Percentiles rank a stretch among this genome's conserved stretches.
Conservation (phyloP, 2,113 vertebrate species). For the Trogon melanurus region DNA sequence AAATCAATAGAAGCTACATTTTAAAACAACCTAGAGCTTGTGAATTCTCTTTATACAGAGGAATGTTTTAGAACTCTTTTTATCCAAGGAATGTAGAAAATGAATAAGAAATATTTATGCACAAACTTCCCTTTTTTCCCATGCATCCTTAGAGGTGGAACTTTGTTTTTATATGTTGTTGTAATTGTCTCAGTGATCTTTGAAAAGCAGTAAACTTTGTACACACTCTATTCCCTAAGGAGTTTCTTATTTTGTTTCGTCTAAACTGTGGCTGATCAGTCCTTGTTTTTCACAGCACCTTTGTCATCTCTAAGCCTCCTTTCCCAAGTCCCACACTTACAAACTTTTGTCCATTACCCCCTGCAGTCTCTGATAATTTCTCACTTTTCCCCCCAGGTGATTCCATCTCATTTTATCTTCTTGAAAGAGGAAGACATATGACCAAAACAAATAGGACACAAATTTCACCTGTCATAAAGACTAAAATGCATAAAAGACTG, state of each 20-base stretch:
- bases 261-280: background rate
- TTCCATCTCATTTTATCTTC: background rate
- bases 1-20: background rate
- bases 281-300: background rate
- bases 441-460: background rate
- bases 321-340: background rate
- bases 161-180: background rate
- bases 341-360: background rate
- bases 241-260: background rate
- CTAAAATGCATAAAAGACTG: background rate
- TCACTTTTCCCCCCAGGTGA: background rate
- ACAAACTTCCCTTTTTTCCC: background rate
- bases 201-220: background rate
- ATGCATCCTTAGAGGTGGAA: background rate
- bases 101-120: background rate
- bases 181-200: background rate
- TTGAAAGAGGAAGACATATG: background rate
- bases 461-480: background rate
- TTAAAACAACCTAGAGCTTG: background rate
- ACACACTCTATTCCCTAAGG: background rate
- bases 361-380: background rate
- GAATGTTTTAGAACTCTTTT: background rate
- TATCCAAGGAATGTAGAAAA: background rate
- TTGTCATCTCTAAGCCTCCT: background rate
- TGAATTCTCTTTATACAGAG: background rate